Base-by-base conservation (phyloP, 2,113 vertebrate species). In the Casuarius casuarius region DNA sequence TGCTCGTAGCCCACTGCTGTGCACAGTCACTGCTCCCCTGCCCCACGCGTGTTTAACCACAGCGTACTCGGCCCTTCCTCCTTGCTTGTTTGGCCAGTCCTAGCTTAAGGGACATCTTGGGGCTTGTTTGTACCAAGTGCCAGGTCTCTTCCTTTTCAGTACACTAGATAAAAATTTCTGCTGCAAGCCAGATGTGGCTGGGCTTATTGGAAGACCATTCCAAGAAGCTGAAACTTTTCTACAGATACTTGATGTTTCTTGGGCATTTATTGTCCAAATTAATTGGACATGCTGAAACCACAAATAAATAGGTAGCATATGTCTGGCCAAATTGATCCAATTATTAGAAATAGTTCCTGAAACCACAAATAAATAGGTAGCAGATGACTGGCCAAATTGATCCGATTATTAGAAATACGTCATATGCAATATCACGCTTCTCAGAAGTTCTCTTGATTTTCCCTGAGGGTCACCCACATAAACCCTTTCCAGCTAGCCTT, bases 341-440 rank as follows among this genome's bases (percentile, higher is more conserved):
- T 71, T 91, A 48, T 73, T 92, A 82, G 89, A 84, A 82, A 61
- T 91, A 76, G 38, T 38, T 38, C 38, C 44, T 67, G 63, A n/a
- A 89, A 87, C n/a, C 87, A 46, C 79, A 95, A 95, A 94, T 66
- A 89, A 94, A 82, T 65, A 51, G 46, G 63, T 48, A 90, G 40
- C 78, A 78, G 80, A 86, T 79, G 78, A 91, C 65, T 91, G 67
- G 52, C 58, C 52, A 65, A 83, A 91, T n/a, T 23, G n/a, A 93
- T 92, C 83, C 59, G 63, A 56, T 71, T 91, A 48, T 73, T 92
- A 82, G 89, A 84, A 82, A 61, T 91, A 76, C 67, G 93, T 93
- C 82, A 94, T 42, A 91, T 23, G 11, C 84, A 80, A 40, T 56
- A 89, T 68, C 16, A 52, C 16, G 5, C 33, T 72, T 19, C 42